phyloP scores from a whole-genome alignment of 1,140 invertebrate genomes.

The Aphelenchoides besseyi region DNA sequence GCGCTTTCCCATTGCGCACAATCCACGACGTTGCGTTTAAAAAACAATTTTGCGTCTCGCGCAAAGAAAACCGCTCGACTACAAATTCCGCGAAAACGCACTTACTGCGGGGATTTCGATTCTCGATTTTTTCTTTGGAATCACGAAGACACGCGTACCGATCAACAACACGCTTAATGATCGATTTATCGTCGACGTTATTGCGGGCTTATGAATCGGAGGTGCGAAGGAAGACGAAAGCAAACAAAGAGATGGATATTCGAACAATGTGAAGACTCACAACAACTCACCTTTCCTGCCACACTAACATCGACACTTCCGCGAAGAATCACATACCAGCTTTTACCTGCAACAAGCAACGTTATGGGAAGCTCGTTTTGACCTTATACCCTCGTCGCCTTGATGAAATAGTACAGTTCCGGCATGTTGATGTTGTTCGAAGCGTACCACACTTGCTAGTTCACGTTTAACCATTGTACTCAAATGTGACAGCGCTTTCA shows the following conservation, averaged over 20 bases:
- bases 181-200: conserved; percentile 1
- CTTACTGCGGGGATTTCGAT: not conserved
- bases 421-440: conserved; percentile 76
- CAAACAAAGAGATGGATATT: not conserved
- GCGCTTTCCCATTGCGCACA: too few species aligned
- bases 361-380: too few species aligned
- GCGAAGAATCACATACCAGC: conserved; percentile 81
- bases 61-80: too few species aligned
- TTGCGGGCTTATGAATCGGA: too few species aligned
- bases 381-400: conserved; percentile 83
- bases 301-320: conserved; percentile 82
- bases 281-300: conserved; percentile 71
- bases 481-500: conserved; percentile 77
- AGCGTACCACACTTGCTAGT: conserved; percentile 75
- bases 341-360: too few species aligned
- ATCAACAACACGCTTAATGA: not conserved
- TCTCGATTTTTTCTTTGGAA: not conserved
- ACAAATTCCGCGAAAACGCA: too few species aligned
- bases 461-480: conserved; percentile 80
- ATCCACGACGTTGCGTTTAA: too few species aligned
- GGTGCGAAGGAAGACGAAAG: not conserved
- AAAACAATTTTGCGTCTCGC: too few species aligned
- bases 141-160: not conserved
- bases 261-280: conserved; percentile 3
- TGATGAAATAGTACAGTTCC: conserved; percentile 80